Evolutionary conservation across 2,113 vertebrate species (phyloP).

Genomic region (Pantherophis guttatus): DNA sequence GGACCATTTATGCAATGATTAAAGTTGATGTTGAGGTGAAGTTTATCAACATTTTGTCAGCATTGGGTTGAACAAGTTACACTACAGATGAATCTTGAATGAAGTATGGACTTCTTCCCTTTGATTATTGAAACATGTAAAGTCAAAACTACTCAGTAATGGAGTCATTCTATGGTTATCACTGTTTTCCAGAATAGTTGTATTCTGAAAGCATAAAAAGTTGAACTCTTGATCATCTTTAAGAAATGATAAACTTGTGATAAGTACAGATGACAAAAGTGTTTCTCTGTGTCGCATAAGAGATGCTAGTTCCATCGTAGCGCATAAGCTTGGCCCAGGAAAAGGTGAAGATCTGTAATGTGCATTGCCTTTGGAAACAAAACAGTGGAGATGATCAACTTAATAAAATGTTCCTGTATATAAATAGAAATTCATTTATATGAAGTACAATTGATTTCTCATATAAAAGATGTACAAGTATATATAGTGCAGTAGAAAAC

Average conservation of each 20-base stretch:
- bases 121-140: background rate
- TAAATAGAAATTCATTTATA: background rate
- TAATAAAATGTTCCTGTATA: accelerated
- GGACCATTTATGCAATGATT: background rate
- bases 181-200: background rate
- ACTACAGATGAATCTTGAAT: background rate
- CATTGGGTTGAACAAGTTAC: background rate
- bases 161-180: background rate
- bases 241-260: background rate
- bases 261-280: slow-evolving; percentile 47
- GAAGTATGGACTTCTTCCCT: background rate
- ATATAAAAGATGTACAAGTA: background rate
- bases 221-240: background rate
- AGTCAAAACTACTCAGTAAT: background rate
- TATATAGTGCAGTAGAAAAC: background rate
- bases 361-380: slow-evolving; percentile 47
- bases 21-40: background rate
- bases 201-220: background rate
- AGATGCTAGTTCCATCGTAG: slow-evolving; percentile 42
- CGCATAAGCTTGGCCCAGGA: slow-evolving; percentile 52
- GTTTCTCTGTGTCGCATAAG: slow-evolving; percentile 47
- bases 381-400: background rate
- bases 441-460: background rate
- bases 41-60: background rate
- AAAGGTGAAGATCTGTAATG: slow-evolving; percentile 31